phyloP scores from a whole-genome alignment of 2,888 invertebrate genomes.

The Drosophila picticornis region DNA sequence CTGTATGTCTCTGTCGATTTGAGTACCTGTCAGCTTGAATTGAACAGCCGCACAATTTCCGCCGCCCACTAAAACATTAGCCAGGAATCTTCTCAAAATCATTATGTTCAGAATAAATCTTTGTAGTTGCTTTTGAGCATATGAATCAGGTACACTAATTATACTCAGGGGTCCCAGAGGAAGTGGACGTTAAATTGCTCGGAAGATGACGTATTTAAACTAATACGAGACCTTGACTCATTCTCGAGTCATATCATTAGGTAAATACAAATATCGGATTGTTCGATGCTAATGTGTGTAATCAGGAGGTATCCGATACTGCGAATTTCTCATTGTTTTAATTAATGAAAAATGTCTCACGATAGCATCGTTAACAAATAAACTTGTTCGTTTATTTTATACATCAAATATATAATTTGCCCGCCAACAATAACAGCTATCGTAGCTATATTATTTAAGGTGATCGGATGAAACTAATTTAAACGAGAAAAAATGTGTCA shows the following conservation, averaged over 20 bases:
- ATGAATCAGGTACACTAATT: constrained; percentile 61
- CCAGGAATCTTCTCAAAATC: constrained; percentile 28
- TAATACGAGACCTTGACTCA: constrained; percentile 49
- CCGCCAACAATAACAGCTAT: not conserved
- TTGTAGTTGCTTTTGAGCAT: constrained; percentile 12
- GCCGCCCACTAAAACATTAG: constrained; percentile 29
- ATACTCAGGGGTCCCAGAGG: constrained; percentile 13
- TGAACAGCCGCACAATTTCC: constrained; percentile 33
- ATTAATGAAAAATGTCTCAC: not conserved
- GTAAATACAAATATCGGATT: not conserved
- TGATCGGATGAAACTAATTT: not conserved
- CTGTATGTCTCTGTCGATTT: constrained; percentile 19
- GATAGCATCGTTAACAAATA: not conserved
- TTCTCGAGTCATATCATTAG: constrained; percentile 4
- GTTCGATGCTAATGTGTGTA: not conserved
- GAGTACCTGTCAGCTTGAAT: constrained; percentile 58
- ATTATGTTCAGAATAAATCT: constrained; percentile 20
- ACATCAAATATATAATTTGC: no score
- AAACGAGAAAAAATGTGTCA: not conserved
- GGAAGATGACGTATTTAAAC: constrained; percentile 54
- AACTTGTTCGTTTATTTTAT: no score
- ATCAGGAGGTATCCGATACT: not conserved
- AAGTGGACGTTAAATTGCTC: not conserved
- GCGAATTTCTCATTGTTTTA: not conserved
- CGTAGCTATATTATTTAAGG: no score